A percentile compares a stretch with the other conserved stretches of the same genome.
phyloP scores from a whole-genome alignment of 35 echinoderm and acorn worm genomes.

The Amphiura filiformis region DNA sequence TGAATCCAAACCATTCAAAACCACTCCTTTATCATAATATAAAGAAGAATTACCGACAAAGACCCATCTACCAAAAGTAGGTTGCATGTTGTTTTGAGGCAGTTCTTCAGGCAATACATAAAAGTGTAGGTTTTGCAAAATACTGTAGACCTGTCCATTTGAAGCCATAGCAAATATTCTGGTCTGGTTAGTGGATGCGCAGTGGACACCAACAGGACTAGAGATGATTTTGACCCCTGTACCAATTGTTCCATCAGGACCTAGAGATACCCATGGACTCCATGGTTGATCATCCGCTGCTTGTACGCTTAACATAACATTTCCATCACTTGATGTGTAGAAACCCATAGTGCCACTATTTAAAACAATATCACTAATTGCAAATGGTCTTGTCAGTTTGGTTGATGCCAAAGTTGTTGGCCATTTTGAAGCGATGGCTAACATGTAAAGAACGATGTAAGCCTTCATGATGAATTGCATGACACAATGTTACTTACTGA shows the following conservation, averaged over 20 bases:
- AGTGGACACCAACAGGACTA: slow-evolving; percentile 48
- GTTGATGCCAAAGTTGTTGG: not conserved
- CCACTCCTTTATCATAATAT: not conserved
- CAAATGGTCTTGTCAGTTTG: not conserved
- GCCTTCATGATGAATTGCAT: not conserved
- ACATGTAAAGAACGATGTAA: not conserved
- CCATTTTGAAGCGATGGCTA: not conserved
- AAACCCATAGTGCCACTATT: not conserved
- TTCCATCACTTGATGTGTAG: not conserved
- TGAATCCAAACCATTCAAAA: slow-evolving; percentile 25
- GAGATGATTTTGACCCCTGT: slow-evolving; percentile 19
- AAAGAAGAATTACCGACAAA: slow-evolving; percentile 1
- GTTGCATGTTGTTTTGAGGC: not conserved
- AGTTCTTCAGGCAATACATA: not conserved
- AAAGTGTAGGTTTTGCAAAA: not conserved
- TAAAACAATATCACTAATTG: not conserved
- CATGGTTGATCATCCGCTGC: not conserved
- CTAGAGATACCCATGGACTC: not conserved
- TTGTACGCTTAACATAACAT: not conserved
- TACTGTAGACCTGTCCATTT: slow-evolving; percentile 58
- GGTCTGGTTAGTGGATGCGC: slow-evolving; percentile 29
- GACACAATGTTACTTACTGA: too few species aligned
- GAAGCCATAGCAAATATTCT: slow-evolving; percentile 54
- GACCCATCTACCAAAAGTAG: slow-evolving; percentile 45
- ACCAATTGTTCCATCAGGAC: not conserved